These are phyloP conservation scores for Allacma fusca DNA, from an alignment of 2,888 invertebrate genomes.

Conservation along the genomic window DNA sequence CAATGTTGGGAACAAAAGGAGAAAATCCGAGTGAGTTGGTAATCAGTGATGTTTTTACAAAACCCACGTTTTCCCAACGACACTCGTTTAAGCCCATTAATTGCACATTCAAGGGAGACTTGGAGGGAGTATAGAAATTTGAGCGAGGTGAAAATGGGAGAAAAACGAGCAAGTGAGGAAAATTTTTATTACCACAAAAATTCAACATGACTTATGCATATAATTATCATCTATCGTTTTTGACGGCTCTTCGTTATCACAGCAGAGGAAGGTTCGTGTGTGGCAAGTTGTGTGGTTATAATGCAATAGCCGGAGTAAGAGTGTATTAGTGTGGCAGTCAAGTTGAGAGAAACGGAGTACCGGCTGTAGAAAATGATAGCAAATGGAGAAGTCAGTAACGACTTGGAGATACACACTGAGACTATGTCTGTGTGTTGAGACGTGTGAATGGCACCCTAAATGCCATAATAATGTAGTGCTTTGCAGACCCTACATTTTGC, in stretches of 20 bases:
- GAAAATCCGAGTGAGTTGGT: neutral
- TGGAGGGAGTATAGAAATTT: neutral
- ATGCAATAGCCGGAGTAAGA: too few species aligned
- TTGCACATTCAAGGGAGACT: neutral
- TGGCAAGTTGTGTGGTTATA: conserved; percentile 20
- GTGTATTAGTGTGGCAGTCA: too few species aligned
- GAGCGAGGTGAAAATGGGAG: conserved; percentile 17
- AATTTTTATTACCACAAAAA: conserved; percentile 33
- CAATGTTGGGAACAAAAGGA: conserved; percentile 4
- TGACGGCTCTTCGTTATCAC: conserved; percentile 34
- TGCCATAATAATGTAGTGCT: conserved; percentile 7
- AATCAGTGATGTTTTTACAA: neutral
- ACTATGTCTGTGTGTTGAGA: neutral
- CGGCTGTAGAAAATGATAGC: conserved; percentile 7
- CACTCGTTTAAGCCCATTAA: neutral
- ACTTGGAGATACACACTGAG: neutral
- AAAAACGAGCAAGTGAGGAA: conserved; percentile 30
- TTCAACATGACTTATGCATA: conserved; percentile 32
- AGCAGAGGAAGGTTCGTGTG: conserved; percentile 25
- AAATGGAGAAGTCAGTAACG: neutral
- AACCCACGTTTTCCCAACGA: too few species aligned
- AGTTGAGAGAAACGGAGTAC: neutral
- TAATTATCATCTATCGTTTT: conserved; percentile 39
- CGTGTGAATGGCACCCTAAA: conserved; percentile 16
- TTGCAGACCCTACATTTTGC: neutral